Conservation (phyloP, 37 sponge, comb jelly and placozoan genomes). For the Halichondria panicea region DNA sequence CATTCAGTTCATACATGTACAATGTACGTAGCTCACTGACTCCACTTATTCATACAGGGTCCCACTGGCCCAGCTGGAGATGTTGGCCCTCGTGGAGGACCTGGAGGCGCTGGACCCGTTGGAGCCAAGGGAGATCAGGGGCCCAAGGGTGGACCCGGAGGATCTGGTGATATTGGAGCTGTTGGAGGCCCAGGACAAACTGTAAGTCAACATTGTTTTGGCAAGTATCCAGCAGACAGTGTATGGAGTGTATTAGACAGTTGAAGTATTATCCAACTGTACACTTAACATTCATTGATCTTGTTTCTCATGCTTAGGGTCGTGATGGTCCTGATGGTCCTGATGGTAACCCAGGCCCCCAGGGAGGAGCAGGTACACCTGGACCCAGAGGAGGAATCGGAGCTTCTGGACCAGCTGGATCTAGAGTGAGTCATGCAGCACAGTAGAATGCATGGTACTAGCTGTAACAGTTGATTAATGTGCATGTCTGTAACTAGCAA, state of each 20-base stretch:
- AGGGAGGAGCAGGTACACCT: conserved; percentile 4
- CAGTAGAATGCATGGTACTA: too few species aligned
- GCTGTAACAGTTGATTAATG: too few species aligned
- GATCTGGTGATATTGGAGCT: conserved; percentile 1
- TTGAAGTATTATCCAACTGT: too few species aligned
- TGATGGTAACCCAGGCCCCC: conserved; percentile 6
- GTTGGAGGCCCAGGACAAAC: conserved; percentile 14
- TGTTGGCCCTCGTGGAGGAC: conserved; percentile 31
- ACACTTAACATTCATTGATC: too few species aligned
- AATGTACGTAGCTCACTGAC: too few species aligned
- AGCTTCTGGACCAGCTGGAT: conserved; percentile 44
- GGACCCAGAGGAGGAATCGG: conserved; percentile 10
- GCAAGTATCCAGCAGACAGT: background rate
- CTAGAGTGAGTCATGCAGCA: conserved; percentile 9
- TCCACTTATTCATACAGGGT: conserved; percentile 25
- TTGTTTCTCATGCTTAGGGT: too few species aligned
- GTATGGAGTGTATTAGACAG: too few species aligned
- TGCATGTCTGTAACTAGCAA: too few species aligned
- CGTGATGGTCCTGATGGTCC: conserved; percentile 19
- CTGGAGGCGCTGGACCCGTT: conserved; percentile 25
- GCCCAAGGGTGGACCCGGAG: conserved; percentile 21
- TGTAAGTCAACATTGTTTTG: background rate
- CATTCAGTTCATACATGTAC: too few species aligned
- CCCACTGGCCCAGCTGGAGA: conserved; percentile 60
- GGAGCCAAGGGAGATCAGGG: conserved; percentile 39